phyloP scores from a whole-genome alignment of 2,888 invertebrate species.

The Eurytoma adleriae region DNA sequence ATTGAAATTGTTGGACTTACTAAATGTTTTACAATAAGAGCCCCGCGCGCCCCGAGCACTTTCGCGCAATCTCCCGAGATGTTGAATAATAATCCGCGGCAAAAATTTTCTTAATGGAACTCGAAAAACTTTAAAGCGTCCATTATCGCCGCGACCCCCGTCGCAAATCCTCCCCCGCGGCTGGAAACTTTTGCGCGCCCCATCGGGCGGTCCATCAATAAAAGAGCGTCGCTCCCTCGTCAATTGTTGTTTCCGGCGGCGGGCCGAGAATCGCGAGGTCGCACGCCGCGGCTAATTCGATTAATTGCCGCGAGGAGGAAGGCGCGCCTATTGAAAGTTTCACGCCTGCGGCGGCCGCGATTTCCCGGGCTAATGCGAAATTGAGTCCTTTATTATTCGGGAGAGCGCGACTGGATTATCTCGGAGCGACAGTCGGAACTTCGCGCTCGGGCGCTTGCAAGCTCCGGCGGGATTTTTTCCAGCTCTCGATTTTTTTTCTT shows the following conservation, averaged over 20 bases:
- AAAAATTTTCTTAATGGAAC: neutral
- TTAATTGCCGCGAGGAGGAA: constrained; percentile 61
- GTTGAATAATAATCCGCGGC: neutral
- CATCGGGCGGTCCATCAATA: neutral
- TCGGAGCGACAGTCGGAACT: constrained; percentile 39
- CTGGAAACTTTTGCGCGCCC: no score
- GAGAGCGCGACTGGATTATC: constrained; percentile 41
- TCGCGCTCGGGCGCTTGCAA: neutral
- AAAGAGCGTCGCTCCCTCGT: neutral
- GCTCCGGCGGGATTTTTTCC: neutral
- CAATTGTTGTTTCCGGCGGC: neutral
- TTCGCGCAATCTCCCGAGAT: no score
- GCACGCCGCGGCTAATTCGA: constrained; percentile 58
- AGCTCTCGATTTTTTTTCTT: neutral
- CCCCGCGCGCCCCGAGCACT: no score
- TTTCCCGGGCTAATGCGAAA: constrained; percentile 51
- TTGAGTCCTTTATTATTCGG: constrained; percentile 57
- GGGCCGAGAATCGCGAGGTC: constrained; percentile 2
- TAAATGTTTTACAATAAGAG: no score
- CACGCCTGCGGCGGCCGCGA: constrained; percentile 50
- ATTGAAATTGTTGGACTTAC: no score
- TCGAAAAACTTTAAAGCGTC: neutral
- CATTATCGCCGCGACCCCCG: neutral
- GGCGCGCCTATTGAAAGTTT: constrained; percentile 52
- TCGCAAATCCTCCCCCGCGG: neutral